Evolutionary conservation across 2,888 invertebrate genomes (phyloP).

Genomic region (Ditula angustiorana): DNA sequence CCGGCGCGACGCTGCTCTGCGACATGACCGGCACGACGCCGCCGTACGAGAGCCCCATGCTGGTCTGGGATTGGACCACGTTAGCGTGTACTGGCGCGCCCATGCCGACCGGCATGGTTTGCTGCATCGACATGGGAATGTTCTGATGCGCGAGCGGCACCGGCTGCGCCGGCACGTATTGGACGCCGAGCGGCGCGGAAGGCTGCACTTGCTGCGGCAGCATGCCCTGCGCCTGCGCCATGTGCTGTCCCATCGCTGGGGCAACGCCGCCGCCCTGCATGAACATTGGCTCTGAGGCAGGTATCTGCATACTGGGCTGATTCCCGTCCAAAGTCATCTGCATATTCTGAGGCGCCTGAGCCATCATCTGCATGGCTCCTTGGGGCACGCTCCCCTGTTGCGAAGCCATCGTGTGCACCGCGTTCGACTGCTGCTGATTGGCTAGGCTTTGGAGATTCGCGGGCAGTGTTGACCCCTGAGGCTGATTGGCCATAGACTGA

Average conservation of each 20-base stretch:
- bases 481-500: slow-evolving; percentile 77
- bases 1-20: slow-evolving; percentile 79
- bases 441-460: slow-evolving; percentile 84
- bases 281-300: slow-evolving; percentile 81
- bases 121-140: slow-evolving; percentile 83
- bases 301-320: slow-evolving; percentile 84
- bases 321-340: slow-evolving; percentile 84
- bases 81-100: slow-evolving; percentile 76
- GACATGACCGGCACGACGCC: slow-evolving; percentile 82
- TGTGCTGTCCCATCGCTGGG: slow-evolving; percentile 77
- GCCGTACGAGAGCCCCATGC: slow-evolving; percentile 76
- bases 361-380: slow-evolving; percentile 86
- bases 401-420: slow-evolving; percentile 75
- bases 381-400: slow-evolving; percentile 86
- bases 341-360: slow-evolving; percentile 81
- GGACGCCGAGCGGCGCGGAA: slow-evolving; percentile 76
- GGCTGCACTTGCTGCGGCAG: slow-evolving; percentile 77
- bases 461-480: slow-evolving; percentile 87
- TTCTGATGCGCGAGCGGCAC: slow-evolving; percentile 80
- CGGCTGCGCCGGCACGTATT: slow-evolving; percentile 74
- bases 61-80: slow-evolving; percentile 82
- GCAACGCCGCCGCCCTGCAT: slow-evolving; percentile 78
- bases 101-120: slow-evolving; percentile 78
- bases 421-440: slow-evolving; percentile 77
- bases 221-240: slow-evolving; percentile 76